A percentile compares a stretch with the other conserved stretches of the same genome.
phyloP scores from a whole-genome alignment of 1,140 invertebrate genomes.

The Dendroctonus ponderosae region DNA sequence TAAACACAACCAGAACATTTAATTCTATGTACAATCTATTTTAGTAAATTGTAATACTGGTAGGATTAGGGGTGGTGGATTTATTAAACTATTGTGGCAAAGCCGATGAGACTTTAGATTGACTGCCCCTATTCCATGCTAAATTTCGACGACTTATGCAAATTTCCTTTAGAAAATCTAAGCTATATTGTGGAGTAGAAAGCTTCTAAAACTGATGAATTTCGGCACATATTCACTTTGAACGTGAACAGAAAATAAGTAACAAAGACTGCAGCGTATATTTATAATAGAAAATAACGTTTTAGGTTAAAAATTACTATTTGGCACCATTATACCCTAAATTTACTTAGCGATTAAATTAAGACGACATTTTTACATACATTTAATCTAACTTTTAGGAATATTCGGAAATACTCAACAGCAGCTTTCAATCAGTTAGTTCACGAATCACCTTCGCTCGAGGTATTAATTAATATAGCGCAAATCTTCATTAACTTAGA shows the following conservation, averaged over 20 bases:
- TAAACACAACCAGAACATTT: constrained; percentile 35
- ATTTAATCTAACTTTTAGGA: background rate
- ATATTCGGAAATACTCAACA: constrained; percentile 4
- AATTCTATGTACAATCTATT: constrained; percentile 2
- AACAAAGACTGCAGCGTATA: constrained; percentile 34
- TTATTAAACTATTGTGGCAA: background rate
- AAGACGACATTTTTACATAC: background rate
- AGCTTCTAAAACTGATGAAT: constrained; percentile 28
- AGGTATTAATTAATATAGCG: background rate
- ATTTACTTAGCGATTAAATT: constrained; percentile 12
- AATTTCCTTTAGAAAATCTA: constrained; percentile 13
- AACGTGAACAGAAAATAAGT: constrained; percentile 22
- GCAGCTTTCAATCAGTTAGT: background rate
- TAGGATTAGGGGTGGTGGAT: background rate
- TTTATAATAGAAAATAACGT: constrained; percentile 26
- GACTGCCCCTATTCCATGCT: constrained; percentile 3
- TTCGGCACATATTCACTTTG: constrained; percentile 32
- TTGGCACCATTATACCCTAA: constrained; percentile 26
- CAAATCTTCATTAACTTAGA: background rate
- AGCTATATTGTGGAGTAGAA: constrained; percentile 23
- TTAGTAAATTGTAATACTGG: constrained; percentile 2
- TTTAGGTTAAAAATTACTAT: constrained; percentile 26
- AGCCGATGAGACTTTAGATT: background rate
- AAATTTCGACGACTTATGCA: background rate
- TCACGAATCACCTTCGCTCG: too few relatives aligned